Percentiles rank a stretch among this genome's conserved stretches.
Conservation (phyloP, 2,113 vertebrate genomes). For the Oryzias celebensis region DNA sequence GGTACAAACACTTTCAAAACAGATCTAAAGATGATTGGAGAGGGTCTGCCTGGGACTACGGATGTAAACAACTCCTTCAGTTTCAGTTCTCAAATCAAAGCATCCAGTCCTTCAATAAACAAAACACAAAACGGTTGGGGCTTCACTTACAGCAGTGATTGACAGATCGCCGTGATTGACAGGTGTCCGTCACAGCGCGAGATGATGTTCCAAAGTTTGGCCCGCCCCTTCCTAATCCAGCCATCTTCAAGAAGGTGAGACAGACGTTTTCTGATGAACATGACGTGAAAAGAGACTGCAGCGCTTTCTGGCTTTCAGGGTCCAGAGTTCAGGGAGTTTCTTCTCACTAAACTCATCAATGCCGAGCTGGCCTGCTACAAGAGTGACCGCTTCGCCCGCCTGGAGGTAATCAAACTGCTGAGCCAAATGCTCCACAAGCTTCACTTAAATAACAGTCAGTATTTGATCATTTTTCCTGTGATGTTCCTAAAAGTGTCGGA, state of each 20-base stretch:
- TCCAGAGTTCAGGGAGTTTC: slow-evolving; percentile 90
- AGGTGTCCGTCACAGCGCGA: slow-evolving; percentile 92
- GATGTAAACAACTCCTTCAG: too few species aligned
- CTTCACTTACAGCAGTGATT: neutral
- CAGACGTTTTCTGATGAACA: neutral
- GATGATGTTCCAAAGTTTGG: slow-evolving; percentile 91
- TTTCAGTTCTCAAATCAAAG: too few species aligned
- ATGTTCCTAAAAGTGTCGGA: too few species aligned
- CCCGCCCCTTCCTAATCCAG: slow-evolving; percentile 85
- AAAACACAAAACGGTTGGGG: neutral
- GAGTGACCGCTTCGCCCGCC: slow-evolving; percentile 91
- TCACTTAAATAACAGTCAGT: neutral
- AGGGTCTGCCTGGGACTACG: too few species aligned
- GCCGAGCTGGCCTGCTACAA: slow-evolving; percentile 92
- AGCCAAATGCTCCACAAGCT: neutral
- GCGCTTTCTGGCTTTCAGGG: slow-evolving; percentile 69
- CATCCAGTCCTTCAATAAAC: too few species aligned
- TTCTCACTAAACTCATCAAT: slow-evolving; percentile 95
- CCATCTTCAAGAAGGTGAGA: slow-evolving; percentile 89
- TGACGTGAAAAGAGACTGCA: too few species aligned
- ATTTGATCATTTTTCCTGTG: too few species aligned
- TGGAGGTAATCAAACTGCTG: slow-evolving; percentile 82
- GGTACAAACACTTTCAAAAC: too few species aligned
- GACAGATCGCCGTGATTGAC: slow-evolving; percentile 21
- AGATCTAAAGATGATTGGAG: too few species aligned